Evolutionary conservation across 2,888 invertebrate genomes (phyloP), one percentile per base, ranked within the genome.

Genomic region (Ganaspis brasiliensis): DNA sequence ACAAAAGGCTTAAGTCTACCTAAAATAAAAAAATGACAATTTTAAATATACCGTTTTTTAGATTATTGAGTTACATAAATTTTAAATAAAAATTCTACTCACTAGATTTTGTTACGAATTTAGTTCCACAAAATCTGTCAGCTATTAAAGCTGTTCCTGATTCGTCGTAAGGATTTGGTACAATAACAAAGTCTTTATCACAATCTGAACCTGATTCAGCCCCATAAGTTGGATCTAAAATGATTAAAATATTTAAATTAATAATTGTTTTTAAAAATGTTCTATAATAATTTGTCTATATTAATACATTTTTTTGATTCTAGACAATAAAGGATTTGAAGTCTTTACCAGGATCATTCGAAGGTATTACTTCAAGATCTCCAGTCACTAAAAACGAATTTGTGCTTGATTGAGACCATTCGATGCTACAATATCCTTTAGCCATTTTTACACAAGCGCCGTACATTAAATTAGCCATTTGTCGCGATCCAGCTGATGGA

Each of bases 41-140:
- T n/a, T n/a, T n/a, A n/a, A n/a, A n/a, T n/a, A n/a, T n/a, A n/a
- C n/a, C n/a, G 61, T 57, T 49, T 40, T 57, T 52, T n/a, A 67
- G 49, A 72, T 26, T 59, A 5, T 63, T 0, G 45, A 76, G 73
- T 52, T 73, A 71, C 71, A 75, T 90, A 90, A 74, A 73, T 63
- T 70, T 74, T 70, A 55, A 49, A 61, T 1, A 59, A 57, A 45
- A 19, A 59, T 37, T 67, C 49, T 78, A 92, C 94, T 93, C 91
- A 94, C 95, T 93, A 57, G 93, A 94, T 61, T 95, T 94, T 2
- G 94, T 88, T 1, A 94, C 92, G 83, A 97, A 94, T 3, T 94
- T 95, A 77, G 95, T 92, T 0, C 96, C 96, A 87, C 97, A 97
- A 92, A 96, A 96, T 57, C 96, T 92, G 87, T 97, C 96, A 1